Percentiles rank a stretch among this genome's conserved stretches.
Evolutionary conservation across 2,888 invertebrate genomes (phyloP).

Genomic region (Anthrax anthrax): DNA sequence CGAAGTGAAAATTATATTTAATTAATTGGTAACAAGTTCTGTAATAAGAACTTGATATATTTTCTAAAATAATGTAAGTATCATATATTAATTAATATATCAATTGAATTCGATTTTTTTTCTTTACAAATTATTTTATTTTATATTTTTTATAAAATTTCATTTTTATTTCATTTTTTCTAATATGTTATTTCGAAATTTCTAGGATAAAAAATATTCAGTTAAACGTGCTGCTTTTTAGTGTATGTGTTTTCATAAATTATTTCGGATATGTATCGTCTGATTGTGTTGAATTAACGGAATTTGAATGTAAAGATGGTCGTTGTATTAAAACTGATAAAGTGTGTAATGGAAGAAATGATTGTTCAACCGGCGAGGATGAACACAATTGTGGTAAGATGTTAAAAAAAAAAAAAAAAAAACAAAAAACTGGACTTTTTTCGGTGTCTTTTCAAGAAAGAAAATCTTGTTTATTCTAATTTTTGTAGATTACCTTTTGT

Average conservation of each 20-base stretch:
- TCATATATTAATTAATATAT: too few relatives aligned
- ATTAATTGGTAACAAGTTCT: too few relatives aligned
- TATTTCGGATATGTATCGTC: neutral
- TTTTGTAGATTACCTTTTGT: slow-evolving; percentile 21
- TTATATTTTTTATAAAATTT: too few relatives aligned
- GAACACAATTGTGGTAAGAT: slow-evolving; percentile 29
- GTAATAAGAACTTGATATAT: too few relatives aligned
- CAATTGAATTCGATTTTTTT: too few relatives aligned
- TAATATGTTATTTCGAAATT: too few relatives aligned
- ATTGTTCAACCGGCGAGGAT: slow-evolving; percentile 29
- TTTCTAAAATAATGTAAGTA: neutral
- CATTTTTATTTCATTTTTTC: too few relatives aligned
- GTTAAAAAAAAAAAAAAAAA: neutral
- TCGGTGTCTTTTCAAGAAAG: too few relatives aligned
- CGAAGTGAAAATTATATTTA: too few relatives aligned
- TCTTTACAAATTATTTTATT: too few relatives aligned
- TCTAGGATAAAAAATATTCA: too few relatives aligned
- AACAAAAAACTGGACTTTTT: too few relatives aligned
- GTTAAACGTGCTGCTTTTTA: neutral
- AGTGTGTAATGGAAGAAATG: slow-evolving; percentile 27
- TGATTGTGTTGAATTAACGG: slow-evolving; percentile 33
- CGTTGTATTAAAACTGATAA: slow-evolving; percentile 26
- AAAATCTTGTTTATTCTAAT: neutral
- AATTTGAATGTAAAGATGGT: slow-evolving; percentile 39
- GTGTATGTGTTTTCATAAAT: neutral